phyloP scores from a whole-genome alignment of 30 jellyfish, hydroid and myxozoan genomes.

The Hydractinia symbiolongicarpus region DNA sequence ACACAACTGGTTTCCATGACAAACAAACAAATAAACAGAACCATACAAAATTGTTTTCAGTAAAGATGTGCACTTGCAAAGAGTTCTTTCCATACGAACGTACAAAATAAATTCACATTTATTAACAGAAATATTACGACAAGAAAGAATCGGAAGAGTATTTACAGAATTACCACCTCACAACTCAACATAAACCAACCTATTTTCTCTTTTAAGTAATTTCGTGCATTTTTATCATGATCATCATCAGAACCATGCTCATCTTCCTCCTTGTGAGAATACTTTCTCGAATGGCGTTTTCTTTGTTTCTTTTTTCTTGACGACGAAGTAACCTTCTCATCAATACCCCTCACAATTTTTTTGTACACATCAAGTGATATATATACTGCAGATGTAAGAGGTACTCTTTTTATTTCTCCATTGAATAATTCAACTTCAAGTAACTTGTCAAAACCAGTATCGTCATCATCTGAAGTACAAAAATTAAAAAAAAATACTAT shows the following conservation, averaged over 20 bases:
- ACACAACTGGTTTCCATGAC: too few relatives aligned
- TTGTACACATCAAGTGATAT: neutral
- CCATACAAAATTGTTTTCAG: slow-evolving; percentile 1
- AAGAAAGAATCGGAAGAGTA: neutral
- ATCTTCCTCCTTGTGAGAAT: neutral
- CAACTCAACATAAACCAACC: neutral
- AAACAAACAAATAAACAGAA: neutral
- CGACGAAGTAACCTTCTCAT: neutral
- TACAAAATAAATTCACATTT: too few relatives aligned
- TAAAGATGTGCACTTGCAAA: neutral
- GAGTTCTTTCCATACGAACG: too few relatives aligned
- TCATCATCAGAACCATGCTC: neutral
- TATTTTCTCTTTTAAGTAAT: slow-evolving; percentile 14
- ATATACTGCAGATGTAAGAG: slow-evolving; percentile 13
- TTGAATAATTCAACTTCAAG: slow-evolving; percentile 28
- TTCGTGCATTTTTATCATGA: neutral
- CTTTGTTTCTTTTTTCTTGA: neutral
- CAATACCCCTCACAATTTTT: slow-evolving; percentile 2
- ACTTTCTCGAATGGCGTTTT: neutral
- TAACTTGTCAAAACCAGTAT: slow-evolving; percentile 1
- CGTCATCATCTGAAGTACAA: neutral
- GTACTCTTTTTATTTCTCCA: slow-evolving; percentile 10
- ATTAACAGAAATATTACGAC: neutral
- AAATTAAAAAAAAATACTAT: neutral
- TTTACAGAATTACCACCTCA: neutral